Evolutionary conservation across 2,888 invertebrate genomes (phyloP), one percentile per base, ranked within the genome.

Genomic region (Pyrrhopygopsis socrates): DNA sequence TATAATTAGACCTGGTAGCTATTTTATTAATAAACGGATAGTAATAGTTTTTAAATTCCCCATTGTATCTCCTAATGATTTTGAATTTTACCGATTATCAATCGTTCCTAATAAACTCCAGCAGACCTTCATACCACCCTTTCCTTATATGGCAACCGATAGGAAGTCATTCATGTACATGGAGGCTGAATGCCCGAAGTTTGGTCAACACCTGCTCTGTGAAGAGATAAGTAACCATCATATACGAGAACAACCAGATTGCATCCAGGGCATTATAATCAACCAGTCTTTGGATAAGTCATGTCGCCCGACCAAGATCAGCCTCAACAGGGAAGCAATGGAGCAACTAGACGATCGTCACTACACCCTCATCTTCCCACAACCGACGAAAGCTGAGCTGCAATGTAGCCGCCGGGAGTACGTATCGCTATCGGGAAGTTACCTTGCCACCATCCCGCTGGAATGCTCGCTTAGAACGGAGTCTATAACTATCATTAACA

Each of bases 351-450:
- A 60, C 15, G 60, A 60, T 27, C 60, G 34, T 34, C 34, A 2
- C 41, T 41, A 41, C 41, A 41, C 41, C 15, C 41, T 6, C 15
- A 41, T 41, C 8, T 41, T 11, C 15, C 41, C 15, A 15, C 8
- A 41, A 41, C 41, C 41, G 8, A 41, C 41, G 41, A 41, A 41
- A 15, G 41, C 15, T 13, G 15, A 41, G 15, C 41, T 41, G 15
- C 41, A 15, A 41, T 41, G 41, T 41, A 15, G 41, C 15, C 41
- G 41, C 41, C 41, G 15, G 34, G 34, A 34, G 34, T 34, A 34
- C 11, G 18, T 45, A 20, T 78, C 82, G 15, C 41, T 88, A 45
- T 76, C 74, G 20, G 88, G 88, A 68, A 86, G 86, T n/a, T 88
- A 85, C 34, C 79, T 88, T 41, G 86, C 71, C 27, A 88, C 34